phyloP scores from a whole-genome alignment of 2,113 vertebrate species.

The Nothobranchius kuhntae region DNA sequence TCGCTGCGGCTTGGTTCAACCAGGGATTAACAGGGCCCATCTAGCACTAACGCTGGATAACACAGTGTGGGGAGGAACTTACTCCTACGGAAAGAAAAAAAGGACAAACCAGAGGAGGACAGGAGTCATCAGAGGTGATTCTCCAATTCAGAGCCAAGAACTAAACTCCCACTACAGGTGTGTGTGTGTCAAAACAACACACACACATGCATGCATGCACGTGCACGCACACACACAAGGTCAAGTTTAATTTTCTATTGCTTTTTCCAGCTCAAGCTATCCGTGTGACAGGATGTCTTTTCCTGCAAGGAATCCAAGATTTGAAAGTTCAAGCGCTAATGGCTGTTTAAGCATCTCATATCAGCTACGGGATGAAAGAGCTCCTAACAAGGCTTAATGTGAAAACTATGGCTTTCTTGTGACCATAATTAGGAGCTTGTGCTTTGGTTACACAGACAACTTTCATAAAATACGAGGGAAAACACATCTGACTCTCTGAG shows the following conservation, averaged over 20 bases:
- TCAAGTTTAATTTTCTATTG: not conserved
- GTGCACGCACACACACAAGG: not conserved
- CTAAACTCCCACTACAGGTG: slow-evolving; percentile 24
- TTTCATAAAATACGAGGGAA: slow-evolving; percentile 62
- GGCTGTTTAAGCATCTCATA: slow-evolving; percentile 27
- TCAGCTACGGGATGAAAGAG: slow-evolving; percentile 51
- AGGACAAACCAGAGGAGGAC: slow-evolving; percentile 18
- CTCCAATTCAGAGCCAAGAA: slow-evolving; percentile 31
- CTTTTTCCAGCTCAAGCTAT: not conserved
- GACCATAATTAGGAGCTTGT: slow-evolving; percentile 70
- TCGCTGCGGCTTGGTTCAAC: slow-evolving; percentile 68
- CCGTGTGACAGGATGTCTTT: slow-evolving; percentile 10
- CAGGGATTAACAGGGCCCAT: slow-evolving; percentile 67
- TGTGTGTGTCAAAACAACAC: not conserved
- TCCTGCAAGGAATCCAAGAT: slow-evolving; percentile 16
- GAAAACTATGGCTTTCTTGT: slow-evolving; percentile 65
- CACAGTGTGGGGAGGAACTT: slow-evolving; percentile 39
- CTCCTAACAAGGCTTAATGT: slow-evolving; percentile 61
- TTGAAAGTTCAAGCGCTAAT: slow-evolving; percentile 19
- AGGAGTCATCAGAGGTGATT: slow-evolving; percentile 23
- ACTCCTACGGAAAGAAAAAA: slow-evolving; percentile 29
- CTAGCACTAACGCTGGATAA: slow-evolving; percentile 47
- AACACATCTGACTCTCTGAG: slow-evolving; percentile 59
- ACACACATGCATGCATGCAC: too few species aligned
- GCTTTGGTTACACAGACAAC: slow-evolving; percentile 63